A percentile compares a stretch with the other conserved stretches of the same genome.
Evolutionary conservation across 1,140 invertebrate genomes (phyloP).

Genomic region (Drosophila prosaltans): DNA sequence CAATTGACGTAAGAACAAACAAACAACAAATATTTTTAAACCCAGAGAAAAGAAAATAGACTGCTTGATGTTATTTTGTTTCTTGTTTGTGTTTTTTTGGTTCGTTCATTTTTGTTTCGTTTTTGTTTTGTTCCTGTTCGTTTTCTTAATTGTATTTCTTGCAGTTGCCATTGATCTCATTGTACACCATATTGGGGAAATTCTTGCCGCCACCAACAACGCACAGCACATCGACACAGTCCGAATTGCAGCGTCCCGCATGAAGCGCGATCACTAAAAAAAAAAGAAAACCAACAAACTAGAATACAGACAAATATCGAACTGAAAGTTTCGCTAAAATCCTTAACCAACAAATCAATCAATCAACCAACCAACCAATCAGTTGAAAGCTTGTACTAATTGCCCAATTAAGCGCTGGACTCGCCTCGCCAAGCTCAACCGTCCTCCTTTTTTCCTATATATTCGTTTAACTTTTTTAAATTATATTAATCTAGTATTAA

Average conservation of each 20-base stretch:
- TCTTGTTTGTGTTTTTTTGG: conserved; percentile 32
- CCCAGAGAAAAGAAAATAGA: conserved; percentile 36
- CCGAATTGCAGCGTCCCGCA: conserved; percentile 67
- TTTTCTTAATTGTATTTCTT: conserved; percentile 84
- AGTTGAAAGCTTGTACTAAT: conserved; percentile 52
- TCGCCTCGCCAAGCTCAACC: neutral
- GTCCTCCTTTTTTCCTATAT: neutral
- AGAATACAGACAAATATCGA: conserved; percentile 9
- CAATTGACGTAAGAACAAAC: conserved; percentile 19
- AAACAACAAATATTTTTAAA: conserved; percentile 31
- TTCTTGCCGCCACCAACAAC: conserved; percentile 85
- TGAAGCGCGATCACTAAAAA: conserved; percentile 77
- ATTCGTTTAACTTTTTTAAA: neutral
- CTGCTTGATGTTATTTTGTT: conserved; percentile 59
- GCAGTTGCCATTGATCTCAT: conserved; percentile 99
- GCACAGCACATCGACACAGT: conserved; percentile 78
- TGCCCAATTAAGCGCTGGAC: conserved; percentile 29
- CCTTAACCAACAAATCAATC: neutral
- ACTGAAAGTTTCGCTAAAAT: conserved; percentile 6
- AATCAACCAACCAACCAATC: neutral
- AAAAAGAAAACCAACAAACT: conserved; percentile 12
- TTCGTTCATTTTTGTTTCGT: conserved; percentile 51
- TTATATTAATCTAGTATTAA: conserved; percentile 1
- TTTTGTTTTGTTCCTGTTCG: conserved; percentile 60
- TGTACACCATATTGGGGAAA: conserved; percentile 98